Base-by-base conservation (phyloP, 2,797 vertebrate genomes). In the Brotula barbata region DNA sequence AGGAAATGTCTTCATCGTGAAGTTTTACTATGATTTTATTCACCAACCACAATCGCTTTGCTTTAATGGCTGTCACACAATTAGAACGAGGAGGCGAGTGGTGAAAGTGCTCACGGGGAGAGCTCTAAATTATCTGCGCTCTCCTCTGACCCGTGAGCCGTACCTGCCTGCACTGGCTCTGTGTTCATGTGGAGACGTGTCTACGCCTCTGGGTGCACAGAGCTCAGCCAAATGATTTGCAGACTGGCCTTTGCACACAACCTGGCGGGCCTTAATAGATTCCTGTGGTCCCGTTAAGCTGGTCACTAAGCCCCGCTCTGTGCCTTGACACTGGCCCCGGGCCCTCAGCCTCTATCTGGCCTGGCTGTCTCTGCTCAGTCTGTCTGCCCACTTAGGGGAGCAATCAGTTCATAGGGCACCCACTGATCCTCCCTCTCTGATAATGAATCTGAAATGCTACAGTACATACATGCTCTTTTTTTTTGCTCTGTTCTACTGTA, bases 211-310 rank as follows among this genome's bases (percentile, higher is more conserved):
- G 57, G 87, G 85, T 47, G 45, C 66, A 64, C 50, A 65, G 64
- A 62, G 71, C 67, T 78, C 73, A 80, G 58, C 49, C 75, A 78
- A 79, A 82, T 82, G 71, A 87, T 85, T 84, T 77, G 80, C 81
- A 77, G 75, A 80, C 47, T 71, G 63, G 78, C 75, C 73, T 68
- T 68, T 78, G 80, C 81, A 88, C 88, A 82, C 63, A 68, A 74
- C 69, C 78, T 75, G 78, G 77, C 69, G 78, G 73, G 83, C 54
- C 67, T 21, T 79, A 80, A 87, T 83, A 82, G 83, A 86, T 87
- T 83, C 82, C 82, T 65, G 76, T 48, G 68, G 73, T 73, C 73
- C 52, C 58, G 74, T 81, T 88, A 85, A 84, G 82, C 77, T 34
- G 60, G 57, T 53, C 64, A 78, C 75, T 74, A 79, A 85, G 71